phyloP scores from a whole-genome alignment of 2,888 invertebrate genomes.

The Cheilosia vulpina region DNA sequence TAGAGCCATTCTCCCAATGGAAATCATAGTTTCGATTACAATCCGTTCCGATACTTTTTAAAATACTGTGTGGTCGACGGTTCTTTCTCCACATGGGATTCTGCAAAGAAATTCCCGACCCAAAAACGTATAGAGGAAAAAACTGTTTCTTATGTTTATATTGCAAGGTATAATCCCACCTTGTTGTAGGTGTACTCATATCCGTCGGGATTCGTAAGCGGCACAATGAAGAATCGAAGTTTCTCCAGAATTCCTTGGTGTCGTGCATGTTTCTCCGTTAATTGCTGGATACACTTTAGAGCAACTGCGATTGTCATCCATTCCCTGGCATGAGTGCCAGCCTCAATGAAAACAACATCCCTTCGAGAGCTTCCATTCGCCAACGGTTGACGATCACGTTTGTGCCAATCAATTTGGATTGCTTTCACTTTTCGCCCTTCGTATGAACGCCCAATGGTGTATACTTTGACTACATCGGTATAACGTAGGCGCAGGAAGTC shows the following conservation, averaged over 20 bases:
- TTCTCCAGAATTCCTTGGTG: conserved; percentile 84
- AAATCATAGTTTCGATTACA: conserved; percentile 88
- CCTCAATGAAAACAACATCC: conserved; percentile 82
- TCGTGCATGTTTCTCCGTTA: conserved; percentile 84
- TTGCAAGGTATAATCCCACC: conserved; percentile 78
- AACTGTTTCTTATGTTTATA: neutral
- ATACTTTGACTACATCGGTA: conserved; percentile 79
- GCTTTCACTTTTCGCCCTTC: conserved; percentile 80
- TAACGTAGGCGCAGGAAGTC: conserved; percentile 80
- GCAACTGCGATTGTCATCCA: conserved; percentile 87
- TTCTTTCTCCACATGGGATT: conserved; percentile 86
- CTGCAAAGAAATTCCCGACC: conserved; percentile 79
- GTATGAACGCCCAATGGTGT: conserved; percentile 80
- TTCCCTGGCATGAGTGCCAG: conserved; percentile 86
- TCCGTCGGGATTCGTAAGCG: conserved; percentile 89
- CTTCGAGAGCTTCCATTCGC: conserved; percentile 34
- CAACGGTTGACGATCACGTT: conserved; percentile 14
- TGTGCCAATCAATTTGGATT: conserved; percentile 81
- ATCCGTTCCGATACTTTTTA: conserved; percentile 86
- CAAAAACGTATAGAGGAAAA: neutral
- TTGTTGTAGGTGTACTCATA: conserved; percentile 86
- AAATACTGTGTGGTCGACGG: conserved; percentile 82
- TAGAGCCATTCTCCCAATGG: conserved; percentile 84
- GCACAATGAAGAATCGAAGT: conserved; percentile 88
- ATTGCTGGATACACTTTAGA: conserved; percentile 85